A percentile compares a stretch with the other conserved stretches of the same genome.
Conservation (phyloP, 2,888 invertebrate species). For the Pachliopta kotzebuea region DNA sequence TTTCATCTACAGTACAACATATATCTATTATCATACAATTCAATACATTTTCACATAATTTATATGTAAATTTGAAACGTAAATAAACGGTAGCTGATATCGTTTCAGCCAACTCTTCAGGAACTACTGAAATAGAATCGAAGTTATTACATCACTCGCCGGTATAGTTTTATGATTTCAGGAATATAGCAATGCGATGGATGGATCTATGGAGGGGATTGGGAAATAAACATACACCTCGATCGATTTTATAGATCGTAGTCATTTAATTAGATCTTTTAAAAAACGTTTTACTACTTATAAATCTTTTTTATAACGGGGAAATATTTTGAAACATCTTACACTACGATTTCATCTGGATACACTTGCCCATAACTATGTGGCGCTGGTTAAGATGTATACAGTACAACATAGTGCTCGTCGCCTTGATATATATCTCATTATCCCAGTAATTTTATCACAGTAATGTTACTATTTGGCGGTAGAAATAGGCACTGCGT, state of each 20-base stretch:
- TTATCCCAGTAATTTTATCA: too few relatives aligned
- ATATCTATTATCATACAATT: not conserved
- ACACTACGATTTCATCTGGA: too few relatives aligned
- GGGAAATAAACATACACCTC: not conserved
- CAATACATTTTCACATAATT: not conserved
- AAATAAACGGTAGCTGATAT: conserved; percentile 5
- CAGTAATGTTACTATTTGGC: too few relatives aligned
- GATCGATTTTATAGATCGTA: not conserved
- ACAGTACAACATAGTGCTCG: too few relatives aligned
- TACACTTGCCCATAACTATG: too few relatives aligned
- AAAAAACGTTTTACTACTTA: not conserved
- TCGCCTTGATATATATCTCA: too few relatives aligned
- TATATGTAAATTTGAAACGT: conserved; percentile 1
- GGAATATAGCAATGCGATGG: not conserved
- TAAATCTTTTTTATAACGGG: not conserved
- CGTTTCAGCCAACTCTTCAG: conserved; percentile 9
- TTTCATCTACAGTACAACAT: not conserved
- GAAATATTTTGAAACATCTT: not conserved
- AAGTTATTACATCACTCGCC: conserved; percentile 13
- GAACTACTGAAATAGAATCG: conserved; percentile 17
- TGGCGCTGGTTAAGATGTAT: too few relatives aligned
- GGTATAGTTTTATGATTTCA: conserved; percentile 22
- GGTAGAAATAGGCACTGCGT: too few relatives aligned
- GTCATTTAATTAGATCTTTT: not conserved
- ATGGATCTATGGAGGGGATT: not conserved